Evolutionary conservation across 1,140 invertebrate genomes (phyloP), one percentile per base, ranked within the genome.

Genomic region (Agrypnia vestita): DNA sequence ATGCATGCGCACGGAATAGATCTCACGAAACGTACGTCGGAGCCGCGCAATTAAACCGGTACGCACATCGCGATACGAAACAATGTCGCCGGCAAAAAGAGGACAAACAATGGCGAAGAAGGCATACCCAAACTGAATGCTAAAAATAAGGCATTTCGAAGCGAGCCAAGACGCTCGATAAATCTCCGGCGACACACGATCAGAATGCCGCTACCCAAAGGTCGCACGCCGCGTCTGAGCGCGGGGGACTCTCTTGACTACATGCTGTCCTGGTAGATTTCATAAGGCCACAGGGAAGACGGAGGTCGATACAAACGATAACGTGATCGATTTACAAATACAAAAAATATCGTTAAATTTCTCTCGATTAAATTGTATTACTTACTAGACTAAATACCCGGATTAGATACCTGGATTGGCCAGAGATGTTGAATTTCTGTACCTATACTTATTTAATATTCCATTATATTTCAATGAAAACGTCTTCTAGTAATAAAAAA

Each of bases 1-100:
- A 78, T 71, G 71, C 76, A 78, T 76, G 71, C 53, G 53, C 25
- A 74, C 53, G 71, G 53, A 74, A 71, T 56, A 74, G 71, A 74
- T 74, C 71, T 74, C 71, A 56, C 51, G 56, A 56, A 56, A 74
- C 71, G 71, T 74, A 74, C 71, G 51, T 51, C 10, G 51, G 47
- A 71, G 44, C 21, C 12, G 53, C 25, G 56, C 71, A 56, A 74
- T 59, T 74, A 59, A 11, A 15, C 71, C 43, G 47, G 19, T 56
- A 56, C 61, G 35, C 9, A 62, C 25, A 13, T 47, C 44, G 64
- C 64, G 49, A 49, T 19, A 49, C 13, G 69, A 51, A 67, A 72
- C 71, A 43, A 15, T 44, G 71, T 21, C 51, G 17, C 25, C 51
- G 53, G 12, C 21, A 74, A 74, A 74, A 56, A 59, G 15, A 56